phyloP scores from a whole-genome alignment of 2,797 vertebrate genomes.

The Coregonus suidteri region DNA sequence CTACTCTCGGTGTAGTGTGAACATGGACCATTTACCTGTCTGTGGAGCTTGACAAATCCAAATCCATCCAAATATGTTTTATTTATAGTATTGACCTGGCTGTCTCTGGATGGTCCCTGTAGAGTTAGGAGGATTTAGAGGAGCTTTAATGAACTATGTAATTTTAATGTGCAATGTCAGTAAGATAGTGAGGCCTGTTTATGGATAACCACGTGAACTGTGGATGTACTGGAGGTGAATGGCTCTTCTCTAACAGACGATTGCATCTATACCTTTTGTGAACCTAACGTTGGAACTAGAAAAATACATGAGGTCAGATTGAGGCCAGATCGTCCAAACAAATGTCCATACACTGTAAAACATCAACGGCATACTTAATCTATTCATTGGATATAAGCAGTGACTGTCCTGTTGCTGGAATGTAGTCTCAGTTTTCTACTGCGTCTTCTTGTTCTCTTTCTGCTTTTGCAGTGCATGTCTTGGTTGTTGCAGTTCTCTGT shows the following conservation, averaged over 20 bases:
- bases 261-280: not conserved
- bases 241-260: not conserved
- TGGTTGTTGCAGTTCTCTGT: not conserved
- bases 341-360: not conserved
- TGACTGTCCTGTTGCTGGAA: not conserved
- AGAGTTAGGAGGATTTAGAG: conserved; percentile 56
- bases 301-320: not conserved
- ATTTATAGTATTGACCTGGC: conserved; percentile 40
- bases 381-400: not conserved
- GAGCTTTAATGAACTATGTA: conserved; percentile 54
- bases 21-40: not conserved
- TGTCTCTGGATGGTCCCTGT: conserved; percentile 33
- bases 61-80: conserved; percentile 13
- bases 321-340: not conserved
- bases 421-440: not conserved
- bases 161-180: conserved; percentile 5
- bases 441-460: not conserved
- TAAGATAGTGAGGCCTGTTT: not conserved
- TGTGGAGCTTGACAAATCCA: not conserved
- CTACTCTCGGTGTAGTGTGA: conserved; percentile 8
- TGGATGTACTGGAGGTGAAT: not conserved
- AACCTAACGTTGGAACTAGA: not conserved
- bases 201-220: not conserved
- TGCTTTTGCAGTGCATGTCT: too few relatives aligned
- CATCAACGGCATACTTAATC: not conserved